Evolutionary conservation across 2,888 invertebrate species (phyloP).

Genomic region (Rhingia rostrata): DNA sequence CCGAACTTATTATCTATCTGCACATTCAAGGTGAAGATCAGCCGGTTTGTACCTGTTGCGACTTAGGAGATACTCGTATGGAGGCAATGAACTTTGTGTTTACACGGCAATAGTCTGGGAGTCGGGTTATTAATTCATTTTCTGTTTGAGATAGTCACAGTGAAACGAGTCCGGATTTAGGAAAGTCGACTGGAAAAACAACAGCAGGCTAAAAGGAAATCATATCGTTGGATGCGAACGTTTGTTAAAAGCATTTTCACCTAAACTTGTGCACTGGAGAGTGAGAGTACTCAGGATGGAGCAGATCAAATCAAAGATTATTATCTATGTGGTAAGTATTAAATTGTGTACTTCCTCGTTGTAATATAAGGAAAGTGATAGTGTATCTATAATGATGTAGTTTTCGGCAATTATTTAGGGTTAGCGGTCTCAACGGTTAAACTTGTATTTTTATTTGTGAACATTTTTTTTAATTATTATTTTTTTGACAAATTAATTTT

Average conservation of each 20-base stretch:
- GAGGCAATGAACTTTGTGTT: slow-evolving; percentile 40
- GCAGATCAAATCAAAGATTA: slow-evolving; percentile 7
- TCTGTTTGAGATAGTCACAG: neutral
- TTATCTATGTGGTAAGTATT: slow-evolving; percentile 38
- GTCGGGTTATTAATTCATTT: slow-evolving; percentile 27
- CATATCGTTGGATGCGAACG: neutral
- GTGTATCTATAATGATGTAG: too few relatives aligned
- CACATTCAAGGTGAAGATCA: slow-evolving; percentile 51
- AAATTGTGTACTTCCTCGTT: neutral
- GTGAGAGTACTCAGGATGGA: slow-evolving; percentile 18
- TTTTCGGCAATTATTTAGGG: too few relatives aligned
- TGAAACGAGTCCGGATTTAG: slow-evolving; percentile 10
- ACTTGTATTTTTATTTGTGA: too few relatives aligned
- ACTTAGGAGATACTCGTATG: neutral
- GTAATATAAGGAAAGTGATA: too few relatives aligned
- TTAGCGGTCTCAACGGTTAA: too few relatives aligned
- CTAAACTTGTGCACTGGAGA: neutral
- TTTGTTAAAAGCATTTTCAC: slow-evolving; percentile 4
- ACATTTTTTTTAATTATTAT: too few relatives aligned
- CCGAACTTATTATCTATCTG: slow-evolving; percentile 3
- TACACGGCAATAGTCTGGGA: slow-evolving; percentile 12
- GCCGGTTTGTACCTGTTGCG: slow-evolving; percentile 5
- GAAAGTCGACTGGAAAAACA: slow-evolving; percentile 11
- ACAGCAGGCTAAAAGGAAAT: neutral
- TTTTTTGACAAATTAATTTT: too few relatives aligned